These are phyloP conservation scores for Lissocephala sabroskyi DNA, from an alignment of 2,888 invertebrate genomes.

Conservation along the genomic window DNA sequence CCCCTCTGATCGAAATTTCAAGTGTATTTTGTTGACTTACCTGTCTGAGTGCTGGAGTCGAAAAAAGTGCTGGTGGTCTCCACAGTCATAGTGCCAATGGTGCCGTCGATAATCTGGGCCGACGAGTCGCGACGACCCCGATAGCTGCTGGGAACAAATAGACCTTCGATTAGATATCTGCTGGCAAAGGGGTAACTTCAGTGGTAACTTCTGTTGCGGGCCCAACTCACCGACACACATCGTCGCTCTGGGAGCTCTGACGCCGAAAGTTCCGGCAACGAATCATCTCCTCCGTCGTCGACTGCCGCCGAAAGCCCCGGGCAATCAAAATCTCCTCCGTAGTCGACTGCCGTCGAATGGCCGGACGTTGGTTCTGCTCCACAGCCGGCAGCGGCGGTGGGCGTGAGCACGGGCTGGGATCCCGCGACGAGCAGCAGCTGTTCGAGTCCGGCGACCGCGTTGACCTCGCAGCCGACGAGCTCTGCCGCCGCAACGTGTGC, in stretches of 20 bases:
- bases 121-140: constrained; percentile 80
- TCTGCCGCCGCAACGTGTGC: constrained; percentile 83
- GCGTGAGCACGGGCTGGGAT: constrained; percentile 86
- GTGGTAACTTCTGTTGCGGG: neutral
- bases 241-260: constrained; percentile 91
- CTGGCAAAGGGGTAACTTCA: too few species aligned
- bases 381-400: constrained; percentile 74
- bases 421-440: constrained; percentile 84
- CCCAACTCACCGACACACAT: constrained; percentile 76
- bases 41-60: constrained; percentile 93
- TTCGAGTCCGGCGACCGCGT: constrained; percentile 81
- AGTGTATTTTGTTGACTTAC: too few species aligned
- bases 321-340: constrained; percentile 94
- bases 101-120: constrained; percentile 92
- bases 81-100: constrained; percentile 92
- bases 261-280: constrained; percentile 92
- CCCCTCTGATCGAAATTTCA: too few species aligned
- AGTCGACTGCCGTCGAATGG: constrained; percentile 89
- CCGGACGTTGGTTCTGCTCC: constrained; percentile 78
- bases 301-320: constrained; percentile 89
- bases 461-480: constrained; percentile 81
- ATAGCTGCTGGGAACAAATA: constrained; percentile 66
- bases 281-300: constrained; percentile 94
- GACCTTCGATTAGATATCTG: too few species aligned
- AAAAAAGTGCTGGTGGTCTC: constrained; percentile 94